A percentile compares a stretch with the other conserved stretches of the same genome.
Evolutionary conservation across 2,797 vertebrate genomes (phyloP).

Genomic region (Falco naumanni): DNA sequence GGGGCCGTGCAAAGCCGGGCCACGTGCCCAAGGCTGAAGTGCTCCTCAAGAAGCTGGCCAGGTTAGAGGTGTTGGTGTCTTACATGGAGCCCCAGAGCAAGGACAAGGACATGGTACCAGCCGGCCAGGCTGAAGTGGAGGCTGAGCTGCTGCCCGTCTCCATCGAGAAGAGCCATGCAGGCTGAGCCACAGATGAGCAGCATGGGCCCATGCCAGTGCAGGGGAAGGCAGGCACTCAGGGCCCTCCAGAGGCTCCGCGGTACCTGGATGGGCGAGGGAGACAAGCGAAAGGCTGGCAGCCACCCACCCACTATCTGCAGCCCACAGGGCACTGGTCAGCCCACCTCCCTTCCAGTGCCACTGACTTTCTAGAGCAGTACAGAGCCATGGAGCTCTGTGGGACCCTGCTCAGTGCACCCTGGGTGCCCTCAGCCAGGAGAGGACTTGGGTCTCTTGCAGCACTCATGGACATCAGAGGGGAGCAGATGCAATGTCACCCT

Average conservation of each 20-base stretch:
- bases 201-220: neutral
- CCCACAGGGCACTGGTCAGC: accelerated
- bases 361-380: neutral
- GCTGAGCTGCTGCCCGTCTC: neutral
- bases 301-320: neutral
- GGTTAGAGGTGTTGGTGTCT: neutral
- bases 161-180: neutral
- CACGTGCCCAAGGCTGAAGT: accelerated
- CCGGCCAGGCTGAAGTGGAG: neutral
- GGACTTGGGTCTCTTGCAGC: neutral
- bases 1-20: accelerated
- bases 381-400: neutral
- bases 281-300: neutral
- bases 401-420: accelerated
- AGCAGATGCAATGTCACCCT: neutral
- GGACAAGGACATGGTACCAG: constrained; percentile 36
- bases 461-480: neutral
- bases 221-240: neutral
- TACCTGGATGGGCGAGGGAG: neutral
- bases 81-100: constrained; percentile 27
- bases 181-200: neutral
- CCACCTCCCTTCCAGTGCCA: neutral
- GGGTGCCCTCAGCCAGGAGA: too few relatives aligned
- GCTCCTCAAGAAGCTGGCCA: accelerated
- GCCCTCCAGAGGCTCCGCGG: constrained; percentile 5